Evolutionary conservation across 1,140 invertebrate genomes (phyloP).

Genomic region (Lordiphosa clarofinis): DNA sequence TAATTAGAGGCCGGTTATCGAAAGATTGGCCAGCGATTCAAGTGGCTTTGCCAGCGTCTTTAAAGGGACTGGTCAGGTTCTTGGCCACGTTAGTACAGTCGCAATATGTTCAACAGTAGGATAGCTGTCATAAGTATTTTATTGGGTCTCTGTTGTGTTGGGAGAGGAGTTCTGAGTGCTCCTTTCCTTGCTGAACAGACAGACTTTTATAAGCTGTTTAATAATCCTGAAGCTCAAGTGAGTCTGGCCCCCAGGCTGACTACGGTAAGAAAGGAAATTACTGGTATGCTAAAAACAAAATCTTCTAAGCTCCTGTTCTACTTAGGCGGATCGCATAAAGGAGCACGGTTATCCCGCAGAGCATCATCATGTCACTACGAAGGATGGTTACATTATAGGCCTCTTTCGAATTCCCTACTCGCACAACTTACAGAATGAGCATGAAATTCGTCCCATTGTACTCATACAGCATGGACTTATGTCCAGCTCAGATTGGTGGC

Average conservation of each 20-base stretch:
- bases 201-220: conserved; percentile 21
- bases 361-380: conserved; percentile 77
- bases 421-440: conserved; percentile 7
- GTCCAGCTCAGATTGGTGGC: conserved; percentile 81
- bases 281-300: too few species aligned
- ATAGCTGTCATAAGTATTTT: neutral
- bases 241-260: conserved; percentile 15
- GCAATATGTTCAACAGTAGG: conserved; percentile 2
- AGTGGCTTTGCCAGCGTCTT: neutral
- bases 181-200: neutral
- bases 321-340: conserved; percentile 2
- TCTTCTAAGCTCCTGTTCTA: too few species aligned
- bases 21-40: conserved; percentile 2
- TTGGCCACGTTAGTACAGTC: neutral
- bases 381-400: conserved; percentile 81
- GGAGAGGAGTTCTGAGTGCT: neutral
- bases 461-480: conserved; percentile 84
- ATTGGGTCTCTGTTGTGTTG: conserved; percentile 3
- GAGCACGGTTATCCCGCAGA: conserved; percentile 80
- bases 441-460: conserved; percentile 68
- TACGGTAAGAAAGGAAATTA: conserved; percentile 5
- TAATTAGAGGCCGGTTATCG: conserved; percentile 16
- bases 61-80: neutral
- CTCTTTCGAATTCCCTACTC: conserved; percentile 80
- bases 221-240: conserved; percentile 16